Base-by-base conservation (phyloP, 2,888 invertebrate genomes). In the Cerastis rubricosa region DNA sequence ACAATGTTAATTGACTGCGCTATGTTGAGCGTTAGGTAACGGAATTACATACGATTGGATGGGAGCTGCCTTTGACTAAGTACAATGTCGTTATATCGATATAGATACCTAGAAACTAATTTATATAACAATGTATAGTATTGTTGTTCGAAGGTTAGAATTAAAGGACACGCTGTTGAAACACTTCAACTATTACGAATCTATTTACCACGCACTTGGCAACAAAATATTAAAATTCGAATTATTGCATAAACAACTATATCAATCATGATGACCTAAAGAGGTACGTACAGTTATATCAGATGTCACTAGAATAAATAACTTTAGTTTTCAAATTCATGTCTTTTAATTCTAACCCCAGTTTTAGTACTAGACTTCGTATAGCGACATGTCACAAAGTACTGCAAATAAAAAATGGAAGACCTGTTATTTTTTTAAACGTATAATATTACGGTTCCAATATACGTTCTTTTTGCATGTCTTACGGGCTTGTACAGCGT, bases 1-100 rank as follows among this genome's bases (percentile, higher is more conserved):
- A 70, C 57, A 82, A 81, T 57, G 57, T 82, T 80, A 89, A 89
- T 89, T 89, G 89, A 89, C 89, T 84, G 85, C 74, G 77, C 81
- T 87, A 78, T 64, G 64, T 85, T 81, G 76, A 84, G 77, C 82
- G 72, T 65, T 81, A 76, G 43, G 54, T 80, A 74, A 83, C 25
- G 51, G 63, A 76, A 84, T 74, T 64, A 71, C 67, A 25, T 61
- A 75, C 71, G 45, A 74, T 74, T 51, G 68, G n/a, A 79, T 80
- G 45, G 67, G 69, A 81, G 76, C 73, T 79, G 77, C 73, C 74
- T 78, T 74, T 43, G 72, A 71, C 76, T 86, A n/a, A n/a, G n/a
- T n/a, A 80, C 57, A 72, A 69, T 75, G 61, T 75, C 47, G 43
- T 76, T 79, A 65, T 74, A 80, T 59, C 75, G 68, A 63, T 77